phyloP scores from a whole-genome alignment of 2,888 invertebrate species.

The Scotopteryx bipunctaria region DNA sequence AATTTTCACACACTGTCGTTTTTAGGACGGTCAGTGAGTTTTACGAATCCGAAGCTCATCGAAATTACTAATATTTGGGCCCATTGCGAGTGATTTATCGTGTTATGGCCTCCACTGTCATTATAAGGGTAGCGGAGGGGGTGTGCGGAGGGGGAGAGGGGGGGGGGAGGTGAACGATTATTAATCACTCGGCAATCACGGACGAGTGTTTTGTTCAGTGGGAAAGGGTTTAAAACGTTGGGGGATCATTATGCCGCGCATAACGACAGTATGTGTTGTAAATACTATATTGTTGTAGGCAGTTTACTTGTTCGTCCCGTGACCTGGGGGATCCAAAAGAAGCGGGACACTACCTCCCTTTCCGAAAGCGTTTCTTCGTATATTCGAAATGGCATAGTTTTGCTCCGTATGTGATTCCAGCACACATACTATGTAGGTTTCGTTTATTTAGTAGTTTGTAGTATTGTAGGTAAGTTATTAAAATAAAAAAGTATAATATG shows the following conservation, averaged over 20 bases:
- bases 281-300: too few relatives aligned
- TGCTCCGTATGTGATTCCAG: too few relatives aligned
- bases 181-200: constrained; percentile 33
- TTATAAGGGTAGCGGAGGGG: constrained; percentile 21
- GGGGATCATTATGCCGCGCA: constrained; percentile 6
- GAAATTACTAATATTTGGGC: constrained; percentile 66
- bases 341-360: too few relatives aligned
- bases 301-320: too few relatives aligned
- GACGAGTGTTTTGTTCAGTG: constrained; percentile 22
- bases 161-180: constrained; percentile 31
- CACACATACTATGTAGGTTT: too few relatives aligned
- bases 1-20: neutral
- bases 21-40: too few relatives aligned
- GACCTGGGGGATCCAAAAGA: too few relatives aligned
- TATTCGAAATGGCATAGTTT: too few relatives aligned
- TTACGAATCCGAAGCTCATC: constrained; percentile 30
- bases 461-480: too few relatives aligned
- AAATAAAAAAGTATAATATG: too few relatives aligned
- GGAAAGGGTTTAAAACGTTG: constrained; percentile 18
- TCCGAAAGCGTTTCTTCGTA: too few relatives aligned
- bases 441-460: too few relatives aligned
- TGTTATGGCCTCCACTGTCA: constrained; percentile 40
- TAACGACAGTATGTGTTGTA: constrained; percentile 6
- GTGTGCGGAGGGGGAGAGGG: constrained; percentile 18
- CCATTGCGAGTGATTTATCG: constrained; percentile 66